Conservation (phyloP, 2,888 invertebrate genomes). For the Mythimna impura region DNA sequence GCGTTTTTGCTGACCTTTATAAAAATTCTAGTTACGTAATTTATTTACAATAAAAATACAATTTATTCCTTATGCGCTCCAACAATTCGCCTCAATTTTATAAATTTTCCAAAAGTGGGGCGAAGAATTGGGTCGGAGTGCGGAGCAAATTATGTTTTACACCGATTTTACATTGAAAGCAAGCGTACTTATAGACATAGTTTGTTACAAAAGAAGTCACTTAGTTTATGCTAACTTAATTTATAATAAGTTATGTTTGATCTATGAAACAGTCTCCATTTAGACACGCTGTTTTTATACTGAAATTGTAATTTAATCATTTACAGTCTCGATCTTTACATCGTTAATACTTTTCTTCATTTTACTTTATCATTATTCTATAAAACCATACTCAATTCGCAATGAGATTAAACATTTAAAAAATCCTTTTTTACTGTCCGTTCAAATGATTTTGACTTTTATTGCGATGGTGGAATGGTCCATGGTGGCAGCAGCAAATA, state of each 20-base stretch:
- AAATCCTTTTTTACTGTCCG: no score
- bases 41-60: slow-evolving; percentile 56
- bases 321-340: slow-evolving; percentile 55
- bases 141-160: not conserved
- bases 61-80: not conserved
- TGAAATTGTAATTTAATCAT: slow-evolving; percentile 12
- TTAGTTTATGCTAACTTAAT: slow-evolving; percentile 5
- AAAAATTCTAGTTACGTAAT: slow-evolving; percentile 38
- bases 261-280: slow-evolving; percentile 18
- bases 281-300: slow-evolving; percentile 6
- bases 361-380: slow-evolving; percentile 34
- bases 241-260: slow-evolving; percentile 21
- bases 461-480: no score
- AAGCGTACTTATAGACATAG: slow-evolving; percentile 32
- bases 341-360: slow-evolving; percentile 9
- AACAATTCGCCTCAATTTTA: not conserved
- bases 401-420: no score
- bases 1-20: slow-evolving; percentile 20
- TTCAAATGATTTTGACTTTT: no score
- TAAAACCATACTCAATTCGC: slow-evolving; percentile 8
- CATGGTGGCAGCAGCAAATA: no score
- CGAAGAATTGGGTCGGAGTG: not conserved
- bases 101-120: not conserved
- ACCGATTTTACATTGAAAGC: slow-evolving; percentile 56
- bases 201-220: slow-evolving; percentile 33